A percentile compares a stretch with the other conserved stretches of the same genome.
These are phyloP conservation scores for Callithrix jacchus DNA, from an alignment of 2,113 vertebrate genomes.

Conservation along the genomic window DNA sequence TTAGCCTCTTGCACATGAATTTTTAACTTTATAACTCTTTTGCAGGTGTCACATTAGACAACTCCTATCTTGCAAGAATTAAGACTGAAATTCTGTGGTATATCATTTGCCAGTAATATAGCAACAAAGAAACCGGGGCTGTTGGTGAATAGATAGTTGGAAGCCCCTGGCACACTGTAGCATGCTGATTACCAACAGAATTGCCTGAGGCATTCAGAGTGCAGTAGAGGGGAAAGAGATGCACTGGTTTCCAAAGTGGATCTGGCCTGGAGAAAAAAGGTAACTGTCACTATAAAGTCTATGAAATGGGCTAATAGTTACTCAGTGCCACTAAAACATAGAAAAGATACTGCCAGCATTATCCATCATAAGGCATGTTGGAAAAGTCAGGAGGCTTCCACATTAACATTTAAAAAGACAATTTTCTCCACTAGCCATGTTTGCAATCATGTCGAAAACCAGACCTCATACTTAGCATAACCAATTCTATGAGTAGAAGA, in stretches of 20 bases:
- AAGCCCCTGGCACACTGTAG: neutral
- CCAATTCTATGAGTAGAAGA: neutral
- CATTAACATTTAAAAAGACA: neutral
- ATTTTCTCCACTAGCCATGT: neutral
- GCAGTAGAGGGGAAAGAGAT: neutral
- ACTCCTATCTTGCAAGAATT: neutral
- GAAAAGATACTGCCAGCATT: neutral
- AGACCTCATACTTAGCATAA: neutral
- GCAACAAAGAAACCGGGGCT: neutral
- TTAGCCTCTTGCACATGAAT: neutral
- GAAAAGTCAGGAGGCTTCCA: neutral
- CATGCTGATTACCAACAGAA: neutral
- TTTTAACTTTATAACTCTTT: neutral
- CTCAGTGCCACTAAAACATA: neutral
- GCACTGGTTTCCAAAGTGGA: neutral
- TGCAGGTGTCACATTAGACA: neutral
- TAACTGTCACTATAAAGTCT: neutral
- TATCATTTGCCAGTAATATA: neutral
- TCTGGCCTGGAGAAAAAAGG: neutral
- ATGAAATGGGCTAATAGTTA: neutral
- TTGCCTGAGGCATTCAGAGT: neutral
- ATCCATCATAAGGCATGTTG: neutral
- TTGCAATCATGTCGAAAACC: neutral
- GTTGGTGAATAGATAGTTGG: neutral
- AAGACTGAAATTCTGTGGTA: neutral